These are phyloP conservation scores for Ormyrus thymus DNA, from an alignment of 2,888 invertebrate species.

Conservation along the genomic window DNA sequence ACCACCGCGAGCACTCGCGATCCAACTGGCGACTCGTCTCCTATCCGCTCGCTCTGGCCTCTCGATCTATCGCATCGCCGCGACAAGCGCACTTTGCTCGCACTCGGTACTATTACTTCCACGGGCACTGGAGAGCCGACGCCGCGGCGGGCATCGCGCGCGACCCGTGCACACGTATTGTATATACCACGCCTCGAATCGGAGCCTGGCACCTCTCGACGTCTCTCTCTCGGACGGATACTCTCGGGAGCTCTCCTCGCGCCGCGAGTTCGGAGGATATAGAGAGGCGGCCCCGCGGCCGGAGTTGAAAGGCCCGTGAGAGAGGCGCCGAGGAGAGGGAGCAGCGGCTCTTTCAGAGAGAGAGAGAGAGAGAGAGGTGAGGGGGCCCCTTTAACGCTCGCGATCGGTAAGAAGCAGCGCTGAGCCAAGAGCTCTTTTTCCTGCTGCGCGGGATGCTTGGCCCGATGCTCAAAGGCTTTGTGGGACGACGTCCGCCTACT, in stretches of 20 bases:
- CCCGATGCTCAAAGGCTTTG: neutral
- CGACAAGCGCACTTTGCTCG: too few relatives aligned
- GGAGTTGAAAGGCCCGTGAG: slow-evolving; percentile 43
- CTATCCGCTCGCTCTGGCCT: too few relatives aligned
- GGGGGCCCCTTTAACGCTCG: slow-evolving; percentile 42
- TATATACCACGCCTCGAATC: too few relatives aligned
- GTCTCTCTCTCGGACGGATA: too few relatives aligned
- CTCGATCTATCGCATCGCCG: too few relatives aligned
- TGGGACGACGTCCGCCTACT: too few relatives aligned
- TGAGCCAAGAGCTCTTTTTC: neutral
- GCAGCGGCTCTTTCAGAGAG: neutral
- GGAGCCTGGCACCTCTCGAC: too few relatives aligned
- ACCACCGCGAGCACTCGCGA: too few relatives aligned
- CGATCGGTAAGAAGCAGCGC: too few relatives aligned
- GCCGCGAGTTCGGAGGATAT: slow-evolving; percentile 1
- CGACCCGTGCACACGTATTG: neutral
- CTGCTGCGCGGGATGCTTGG: neutral
- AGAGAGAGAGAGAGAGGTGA: neutral
- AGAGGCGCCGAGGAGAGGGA: neutral
- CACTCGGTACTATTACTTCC: too few relatives aligned
- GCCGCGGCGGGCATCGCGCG: neutral
- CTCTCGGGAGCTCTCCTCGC: too few relatives aligned
- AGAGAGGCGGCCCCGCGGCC: slow-evolving; percentile 2
- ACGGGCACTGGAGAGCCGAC: neutral
- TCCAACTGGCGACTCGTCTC: too few relatives aligned